Evolutionary conservation across 2,797 vertebrate genomes (phyloP).

Genomic region (Orientallactaga sibirica): DNA sequence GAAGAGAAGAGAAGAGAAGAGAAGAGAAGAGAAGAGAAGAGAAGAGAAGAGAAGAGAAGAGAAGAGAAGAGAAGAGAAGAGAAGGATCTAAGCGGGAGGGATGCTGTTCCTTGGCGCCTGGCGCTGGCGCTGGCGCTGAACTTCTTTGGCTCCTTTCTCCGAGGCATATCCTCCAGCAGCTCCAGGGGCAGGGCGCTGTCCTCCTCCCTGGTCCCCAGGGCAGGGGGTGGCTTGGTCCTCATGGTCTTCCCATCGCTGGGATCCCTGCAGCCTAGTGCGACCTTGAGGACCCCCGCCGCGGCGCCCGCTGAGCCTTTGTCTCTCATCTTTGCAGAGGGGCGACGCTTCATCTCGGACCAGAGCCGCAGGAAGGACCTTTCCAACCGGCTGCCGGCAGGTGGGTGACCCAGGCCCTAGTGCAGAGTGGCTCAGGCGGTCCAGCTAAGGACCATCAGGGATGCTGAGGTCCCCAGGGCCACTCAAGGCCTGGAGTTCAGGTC

Average conservation of each 20-base stretch:
- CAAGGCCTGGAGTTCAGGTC: too few relatives aligned
- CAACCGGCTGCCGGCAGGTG: conserved; percentile 92
- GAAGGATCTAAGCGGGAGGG: too few relatives aligned
- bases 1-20: neutral
- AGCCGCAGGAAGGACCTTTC: conserved; percentile 90
- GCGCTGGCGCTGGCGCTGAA: fast-evolving
- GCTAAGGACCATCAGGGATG: neutral
- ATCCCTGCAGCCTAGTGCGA: neutral
- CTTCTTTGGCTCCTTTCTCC: too few relatives aligned
- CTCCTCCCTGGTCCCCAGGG: too few relatives aligned
- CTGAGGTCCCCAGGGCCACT: neutral
- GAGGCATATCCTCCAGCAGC: too few relatives aligned
- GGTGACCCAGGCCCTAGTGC: conserved; percentile 44
- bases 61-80: too few relatives aligned
- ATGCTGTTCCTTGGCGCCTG: neutral
- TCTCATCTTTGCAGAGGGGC: conserved; percentile 91
- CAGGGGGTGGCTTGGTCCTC: too few relatives aligned
- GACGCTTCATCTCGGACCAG: conserved; percentile 94
- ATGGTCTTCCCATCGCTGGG: neutral
- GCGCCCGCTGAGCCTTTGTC: neutral
- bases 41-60: neutral
- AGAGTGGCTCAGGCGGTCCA: too few relatives aligned
- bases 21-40: too few relatives aligned
- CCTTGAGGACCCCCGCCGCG: too few relatives aligned
- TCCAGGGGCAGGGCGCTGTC: too few relatives aligned